phyloP scores from a whole-genome alignment of 2,797 vertebrate species.

The Argentina silus region DNA sequence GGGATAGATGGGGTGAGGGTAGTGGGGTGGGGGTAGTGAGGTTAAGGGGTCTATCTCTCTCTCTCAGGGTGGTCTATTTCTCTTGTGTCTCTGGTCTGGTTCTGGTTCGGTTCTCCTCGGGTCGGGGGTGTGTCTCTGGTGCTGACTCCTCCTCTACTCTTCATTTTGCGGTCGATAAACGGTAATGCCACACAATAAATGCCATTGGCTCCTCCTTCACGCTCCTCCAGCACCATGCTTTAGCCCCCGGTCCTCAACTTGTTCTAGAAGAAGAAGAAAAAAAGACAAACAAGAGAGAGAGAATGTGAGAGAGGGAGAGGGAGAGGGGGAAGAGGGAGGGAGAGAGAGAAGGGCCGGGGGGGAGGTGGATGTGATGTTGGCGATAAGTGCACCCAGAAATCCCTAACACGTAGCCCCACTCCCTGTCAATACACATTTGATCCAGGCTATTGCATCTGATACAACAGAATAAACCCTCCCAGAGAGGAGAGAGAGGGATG shows the following conservation, averaged over 20 bases:
- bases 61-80: conserved; percentile 45
- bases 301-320: conserved; percentile 48
- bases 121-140: conserved; percentile 42
- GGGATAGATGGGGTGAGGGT: background rate
- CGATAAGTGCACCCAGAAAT: conserved; percentile 68
- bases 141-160: conserved; percentile 58
- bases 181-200: conserved; percentile 62
- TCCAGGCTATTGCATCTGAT: conserved; percentile 54
- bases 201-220: conserved; percentile 41
- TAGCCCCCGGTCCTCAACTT: conserved; percentile 78
- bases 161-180: conserved; percentile 44
- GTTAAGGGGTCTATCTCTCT: conserved; percentile 37
- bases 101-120: conserved; percentile 34
- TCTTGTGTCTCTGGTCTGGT: conserved; percentile 49
- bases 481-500: conserved; percentile 22
- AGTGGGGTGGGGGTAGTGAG: background rate
- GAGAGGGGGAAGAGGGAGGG: conserved; percentile 11
- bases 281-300: conserved; percentile 51
- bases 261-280: conserved; percentile 62
- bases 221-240: conserved; percentile 14
- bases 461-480: conserved; percentile 20
- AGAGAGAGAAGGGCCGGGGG: background rate
- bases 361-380: conserved; percentile 58
- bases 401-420: conserved; percentile 48
- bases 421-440: conserved; percentile 72